phyloP scores from a whole-genome alignment of 2,797 vertebrate genomes.

The Gouania willdenowi region DNA sequence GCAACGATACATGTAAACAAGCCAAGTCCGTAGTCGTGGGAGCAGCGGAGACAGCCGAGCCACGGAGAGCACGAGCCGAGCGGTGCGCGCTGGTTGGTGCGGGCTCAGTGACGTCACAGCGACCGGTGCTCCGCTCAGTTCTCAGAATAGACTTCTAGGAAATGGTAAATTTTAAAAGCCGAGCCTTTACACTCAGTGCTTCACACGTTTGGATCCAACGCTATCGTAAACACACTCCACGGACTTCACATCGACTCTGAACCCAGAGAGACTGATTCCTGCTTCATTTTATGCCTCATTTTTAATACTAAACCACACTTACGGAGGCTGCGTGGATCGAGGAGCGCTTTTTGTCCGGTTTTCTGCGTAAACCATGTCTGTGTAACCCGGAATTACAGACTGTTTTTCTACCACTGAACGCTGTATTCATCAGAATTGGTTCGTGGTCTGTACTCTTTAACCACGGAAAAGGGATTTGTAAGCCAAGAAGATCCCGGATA shows the following conservation, averaged over 20 bases:
- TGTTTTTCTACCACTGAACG: neutral
- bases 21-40: too few species aligned
- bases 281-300: too few species aligned
- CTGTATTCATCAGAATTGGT: too few species aligned
- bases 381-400: neutral
- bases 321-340: too few species aligned
- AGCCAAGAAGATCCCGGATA: conserved; percentile 15
- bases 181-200: conserved; percentile 61
- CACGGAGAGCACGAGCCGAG: neutral
- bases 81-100: conserved; percentile 20
- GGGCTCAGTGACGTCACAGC: conserved; percentile 71
- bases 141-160: conserved; percentile 81
- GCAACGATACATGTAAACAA: too few species aligned
- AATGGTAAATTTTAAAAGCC: conserved; percentile 73
- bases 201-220: conserved; percentile 46
- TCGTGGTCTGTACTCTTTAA: neutral
- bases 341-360: conserved; percentile 5
- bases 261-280: neutral
- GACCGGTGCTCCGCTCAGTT: conserved; percentile 64
- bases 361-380: neutral
- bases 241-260: neutral
- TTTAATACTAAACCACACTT: too few species aligned
- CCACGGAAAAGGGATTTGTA: conserved; percentile 11
- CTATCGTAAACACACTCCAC: conserved; percentile 55
- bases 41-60: neutral